Percentiles rank a stretch among this genome's conserved stretches.
Conservation (phyloP, 1,140 invertebrate genomes). For the Aleiodes sp. region DNA sequence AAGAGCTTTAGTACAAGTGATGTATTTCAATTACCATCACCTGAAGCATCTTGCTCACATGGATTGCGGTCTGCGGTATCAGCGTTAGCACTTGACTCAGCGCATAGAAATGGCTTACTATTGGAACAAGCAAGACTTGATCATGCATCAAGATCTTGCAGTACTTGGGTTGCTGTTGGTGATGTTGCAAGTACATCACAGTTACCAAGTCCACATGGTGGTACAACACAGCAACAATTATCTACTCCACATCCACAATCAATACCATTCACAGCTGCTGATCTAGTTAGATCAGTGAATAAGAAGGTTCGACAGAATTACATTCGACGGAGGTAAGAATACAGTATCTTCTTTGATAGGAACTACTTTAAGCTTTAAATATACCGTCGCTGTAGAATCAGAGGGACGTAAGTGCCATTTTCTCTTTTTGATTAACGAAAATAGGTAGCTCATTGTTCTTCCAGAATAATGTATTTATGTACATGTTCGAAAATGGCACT, state of each 20-base stretch:
- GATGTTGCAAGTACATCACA: conserved; percentile 77
- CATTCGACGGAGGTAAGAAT: conserved; percentile 56
- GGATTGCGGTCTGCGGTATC: conserved; percentile 70
- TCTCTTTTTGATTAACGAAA: too few relatives aligned
- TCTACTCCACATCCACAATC: conserved; percentile 64
- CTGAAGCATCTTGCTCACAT: conserved; percentile 51
- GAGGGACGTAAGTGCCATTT: too few relatives aligned
- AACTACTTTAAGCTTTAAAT: too few relatives aligned
- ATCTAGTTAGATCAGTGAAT: conserved; percentile 81
- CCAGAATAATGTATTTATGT: too few relatives aligned
- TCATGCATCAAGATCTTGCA: conserved; percentile 81
- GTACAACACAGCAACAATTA: conserved; percentile 65
- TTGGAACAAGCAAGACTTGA: conserved; percentile 71
- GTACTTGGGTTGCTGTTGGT: conserved; percentile 86
- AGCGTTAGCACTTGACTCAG: conserved; percentile 73
- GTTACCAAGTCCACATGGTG: conserved; percentile 77
- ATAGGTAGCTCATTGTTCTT: too few relatives aligned
- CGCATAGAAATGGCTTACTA: conserved; percentile 69
- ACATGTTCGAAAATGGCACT: too few relatives aligned
- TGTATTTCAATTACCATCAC: conserved; percentile 70
- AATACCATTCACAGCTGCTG: conserved; percentile 74
- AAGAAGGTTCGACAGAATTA: conserved; percentile 76
- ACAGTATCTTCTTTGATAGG: too few relatives aligned
- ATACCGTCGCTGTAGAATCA: too few relatives aligned
- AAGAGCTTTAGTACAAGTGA: conserved; percentile 85